These are phyloP conservation scores for Eriocheir sinensis DNA, from an alignment of 1,140 invertebrate genomes.

Conservation along the genomic window DNA sequence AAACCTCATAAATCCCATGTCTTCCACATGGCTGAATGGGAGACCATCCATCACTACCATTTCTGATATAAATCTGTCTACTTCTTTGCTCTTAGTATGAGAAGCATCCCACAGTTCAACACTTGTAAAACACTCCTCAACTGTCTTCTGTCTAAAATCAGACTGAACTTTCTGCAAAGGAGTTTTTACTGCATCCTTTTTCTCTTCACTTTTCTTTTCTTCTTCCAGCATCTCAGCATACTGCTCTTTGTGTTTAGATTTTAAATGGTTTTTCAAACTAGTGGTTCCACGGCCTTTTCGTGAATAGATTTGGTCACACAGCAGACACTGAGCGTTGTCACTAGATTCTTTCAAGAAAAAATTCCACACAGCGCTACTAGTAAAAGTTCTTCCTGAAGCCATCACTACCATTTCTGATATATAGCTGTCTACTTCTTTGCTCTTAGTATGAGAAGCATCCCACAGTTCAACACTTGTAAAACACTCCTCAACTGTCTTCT, in stretches of 20 bases:
- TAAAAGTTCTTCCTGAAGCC: too few species aligned
- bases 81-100: slow-evolving; percentile 45
- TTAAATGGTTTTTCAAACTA: slow-evolving; percentile 55
- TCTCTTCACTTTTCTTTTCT: not conserved
- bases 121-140: slow-evolving; percentile 36
- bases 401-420: too few species aligned
- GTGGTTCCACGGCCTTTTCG: slow-evolving; percentile 55
- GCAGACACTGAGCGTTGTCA: slow-evolving; percentile 4
- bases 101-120: slow-evolving; percentile 42
- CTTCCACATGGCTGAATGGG: slow-evolving; percentile 64
- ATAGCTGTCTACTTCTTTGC: slow-evolving; percentile 49
- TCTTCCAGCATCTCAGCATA: slow-evolving; percentile 46
- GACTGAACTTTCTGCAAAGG: too few species aligned
- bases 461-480: slow-evolving; percentile 27
- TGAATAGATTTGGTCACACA: slow-evolving; percentile 33
- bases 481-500: not conserved
- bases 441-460: slow-evolving; percentile 35
- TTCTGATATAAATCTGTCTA: slow-evolving; percentile 52
- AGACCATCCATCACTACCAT: slow-evolving; percentile 69
- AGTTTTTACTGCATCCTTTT: too few species aligned
- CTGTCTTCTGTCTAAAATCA: too few species aligned
- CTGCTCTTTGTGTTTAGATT: slow-evolving; percentile 57
- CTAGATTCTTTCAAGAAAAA: slow-evolving; percentile 31
- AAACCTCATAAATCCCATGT: slow-evolving; percentile 58
- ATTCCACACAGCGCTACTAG: slow-evolving; percentile 27